phyloP scores from a whole-genome alignment of 2,797 vertebrate species.

The Amazona ochrocephala region DNA sequence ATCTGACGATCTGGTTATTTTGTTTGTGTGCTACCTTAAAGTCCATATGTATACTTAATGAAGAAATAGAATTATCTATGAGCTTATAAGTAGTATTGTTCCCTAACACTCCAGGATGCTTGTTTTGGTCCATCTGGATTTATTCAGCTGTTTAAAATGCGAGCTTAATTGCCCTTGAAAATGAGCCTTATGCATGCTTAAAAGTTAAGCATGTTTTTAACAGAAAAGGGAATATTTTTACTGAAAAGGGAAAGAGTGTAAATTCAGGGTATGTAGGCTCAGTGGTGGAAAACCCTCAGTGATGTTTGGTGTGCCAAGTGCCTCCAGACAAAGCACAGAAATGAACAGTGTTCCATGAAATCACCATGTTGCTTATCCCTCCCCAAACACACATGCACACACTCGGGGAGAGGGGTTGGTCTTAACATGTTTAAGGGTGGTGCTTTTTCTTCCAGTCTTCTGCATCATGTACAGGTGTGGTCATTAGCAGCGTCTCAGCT shows the following conservation, averaged over 20 bases:
- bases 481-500: not conserved
- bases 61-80: not conserved
- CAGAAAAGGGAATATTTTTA: not conserved
- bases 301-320: not conserved
- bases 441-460: not conserved
- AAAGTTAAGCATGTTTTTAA: not conserved
- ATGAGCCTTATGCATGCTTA: not conserved
- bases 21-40: not conserved
- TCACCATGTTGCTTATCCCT: not conserved
- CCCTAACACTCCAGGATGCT: not conserved
- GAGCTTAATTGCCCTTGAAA: slow-evolving; percentile 1
- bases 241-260: not conserved
- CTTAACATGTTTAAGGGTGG: not conserved
- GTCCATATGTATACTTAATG: not conserved
- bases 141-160: not conserved
- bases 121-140: not conserved
- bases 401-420: not conserved
- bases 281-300: not conserved
- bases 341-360: not conserved
- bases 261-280: not conserved
- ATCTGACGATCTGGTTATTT: not conserved
- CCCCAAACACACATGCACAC: rapidly evolving
- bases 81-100: not conserved
- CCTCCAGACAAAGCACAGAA: not conserved
- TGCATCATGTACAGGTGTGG: not conserved